These are phyloP conservation scores for Leptobrachium ailaonicum DNA, from an alignment of 2,113 vertebrate species.

Conservation along the genomic window DNA sequence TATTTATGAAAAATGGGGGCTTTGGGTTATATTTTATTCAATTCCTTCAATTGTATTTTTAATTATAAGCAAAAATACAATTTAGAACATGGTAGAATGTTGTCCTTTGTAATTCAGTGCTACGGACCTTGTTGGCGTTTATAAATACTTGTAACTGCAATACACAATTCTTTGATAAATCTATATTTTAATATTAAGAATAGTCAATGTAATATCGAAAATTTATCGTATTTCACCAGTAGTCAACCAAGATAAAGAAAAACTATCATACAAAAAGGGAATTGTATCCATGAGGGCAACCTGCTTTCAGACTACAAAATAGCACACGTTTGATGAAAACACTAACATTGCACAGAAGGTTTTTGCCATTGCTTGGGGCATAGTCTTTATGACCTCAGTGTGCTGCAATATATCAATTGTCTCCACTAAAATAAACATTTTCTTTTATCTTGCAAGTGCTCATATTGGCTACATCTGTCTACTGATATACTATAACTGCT, in stretches of 20 bases:
- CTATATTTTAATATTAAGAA: no score
- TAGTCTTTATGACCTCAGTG: slow-evolving; percentile 1
- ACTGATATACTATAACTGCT: not conserved
- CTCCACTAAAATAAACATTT: not conserved
- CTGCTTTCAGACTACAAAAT: not conserved
- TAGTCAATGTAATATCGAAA: no score
- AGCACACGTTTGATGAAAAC: not conserved
- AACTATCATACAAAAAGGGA: not conserved
- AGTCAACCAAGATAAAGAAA: not conserved
- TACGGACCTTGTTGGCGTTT: no score
- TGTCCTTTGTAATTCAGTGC: no score
- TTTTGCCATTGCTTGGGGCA: not conserved
- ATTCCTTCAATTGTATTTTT: no score
- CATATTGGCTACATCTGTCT: not conserved
- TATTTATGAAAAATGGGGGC: no score
- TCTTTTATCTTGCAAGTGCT: not conserved
- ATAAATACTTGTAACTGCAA: no score
- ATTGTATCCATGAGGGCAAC: not conserved
- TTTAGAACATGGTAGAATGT: no score
- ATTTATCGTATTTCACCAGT: no score
- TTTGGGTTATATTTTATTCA: no score
- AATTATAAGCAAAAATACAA: no score
- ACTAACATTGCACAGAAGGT: not conserved
- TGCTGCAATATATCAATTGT: slow-evolving; percentile 10
- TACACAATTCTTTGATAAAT: no score